Evolutionary conservation across 1,140 invertebrate species (phyloP), one percentile per base, ranked within the genome.

Genomic region (Eueides isabella): DNA sequence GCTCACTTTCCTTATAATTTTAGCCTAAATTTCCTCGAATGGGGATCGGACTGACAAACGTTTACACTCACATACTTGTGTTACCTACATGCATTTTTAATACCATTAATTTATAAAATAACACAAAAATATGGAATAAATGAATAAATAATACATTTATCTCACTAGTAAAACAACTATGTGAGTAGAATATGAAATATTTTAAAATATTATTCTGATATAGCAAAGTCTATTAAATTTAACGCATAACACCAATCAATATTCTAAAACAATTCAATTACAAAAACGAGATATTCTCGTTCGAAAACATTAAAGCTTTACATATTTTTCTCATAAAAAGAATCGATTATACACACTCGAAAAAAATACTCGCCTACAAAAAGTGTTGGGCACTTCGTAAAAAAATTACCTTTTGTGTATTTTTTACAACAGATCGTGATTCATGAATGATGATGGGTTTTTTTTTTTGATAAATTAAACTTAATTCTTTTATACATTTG

Each of bases 271-370:
- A 55, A 55, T 55, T 55, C 48, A 55, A 55, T 55, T 55, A 55
- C 48, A 4, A 55, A 55, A 55, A 55, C 48, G 48, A 26, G 48
- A 55, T 55, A 55, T 55, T 55, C 19, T n/a, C 48, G 48, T 55
- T 55, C 23, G 23, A 55, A 55, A 55, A 55, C 48, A 55, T 55
- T 55, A 26, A 55, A 23, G 23, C 19, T 55, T 55, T 55, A 55
- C 48, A 55, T 55, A 55, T 55, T 19, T 55, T 55, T 55, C 48
- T 23, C 48, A 55, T 55, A 55, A 55, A 55, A 55, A 55, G 41
- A 55, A 55, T 55, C 23, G 48, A 55, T 55, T 55, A 55, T 23
- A 55, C 48, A 23, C 48, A 55, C 48, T 55, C 11, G 9, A 55
- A 55, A 55, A 55, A 55, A 55, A 55, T 4, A 55, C 48, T 55